Evolutionary conservation across 2,113 vertebrate species (phyloP).

Genomic region (Calyptommatus sinebrachiatus): DNA sequence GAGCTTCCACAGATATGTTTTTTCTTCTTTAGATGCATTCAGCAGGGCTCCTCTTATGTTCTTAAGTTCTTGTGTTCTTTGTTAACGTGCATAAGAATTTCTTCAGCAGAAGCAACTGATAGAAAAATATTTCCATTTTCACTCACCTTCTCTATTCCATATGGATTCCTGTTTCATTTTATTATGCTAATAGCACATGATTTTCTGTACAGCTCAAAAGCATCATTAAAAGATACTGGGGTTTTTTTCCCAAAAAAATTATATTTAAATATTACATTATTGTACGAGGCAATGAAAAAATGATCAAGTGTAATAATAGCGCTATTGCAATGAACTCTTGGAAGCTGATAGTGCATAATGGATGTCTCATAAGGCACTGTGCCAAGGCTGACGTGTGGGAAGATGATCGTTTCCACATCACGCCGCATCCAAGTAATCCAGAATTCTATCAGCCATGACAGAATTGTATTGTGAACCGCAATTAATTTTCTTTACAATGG

Average conservation of each 20-base stretch:
- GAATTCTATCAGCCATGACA: slow-evolving; percentile 55
- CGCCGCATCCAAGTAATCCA: slow-evolving; percentile 49
- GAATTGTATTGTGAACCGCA: slow-evolving; percentile 54
- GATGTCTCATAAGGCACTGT: neutral
- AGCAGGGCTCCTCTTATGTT: too few species aligned
- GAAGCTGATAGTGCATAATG: slow-evolving; percentile 4
- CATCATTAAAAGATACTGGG: fast-evolving
- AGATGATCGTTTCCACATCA: slow-evolving; percentile 38
- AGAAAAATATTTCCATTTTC: slow-evolving; percentile 13
- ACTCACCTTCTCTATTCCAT: neutral
- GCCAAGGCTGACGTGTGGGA: slow-evolving; percentile 15
- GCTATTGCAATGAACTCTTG: slow-evolving; percentile 20
- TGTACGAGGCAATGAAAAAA: slow-evolving; percentile 14
- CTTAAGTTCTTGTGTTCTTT: neutral
- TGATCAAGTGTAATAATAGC: slow-evolving; percentile 13
- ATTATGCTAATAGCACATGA: slow-evolving; percentile 3
- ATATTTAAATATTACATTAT: neutral
- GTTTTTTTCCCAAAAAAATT: slow-evolving; percentile 16
- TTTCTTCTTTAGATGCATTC: too few species aligned
- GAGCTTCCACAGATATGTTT: too few species aligned
- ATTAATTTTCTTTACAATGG: slow-evolving; percentile 67
- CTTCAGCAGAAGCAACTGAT: neutral
- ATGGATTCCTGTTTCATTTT: neutral
- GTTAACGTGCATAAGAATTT: too few species aligned
- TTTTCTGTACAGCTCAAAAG: neutral